A percentile compares a stretch with the other conserved stretches of the same genome.
Conservation (phyloP, 2,797 vertebrate species). For the Arnoldichthys spilopterus region DNA sequence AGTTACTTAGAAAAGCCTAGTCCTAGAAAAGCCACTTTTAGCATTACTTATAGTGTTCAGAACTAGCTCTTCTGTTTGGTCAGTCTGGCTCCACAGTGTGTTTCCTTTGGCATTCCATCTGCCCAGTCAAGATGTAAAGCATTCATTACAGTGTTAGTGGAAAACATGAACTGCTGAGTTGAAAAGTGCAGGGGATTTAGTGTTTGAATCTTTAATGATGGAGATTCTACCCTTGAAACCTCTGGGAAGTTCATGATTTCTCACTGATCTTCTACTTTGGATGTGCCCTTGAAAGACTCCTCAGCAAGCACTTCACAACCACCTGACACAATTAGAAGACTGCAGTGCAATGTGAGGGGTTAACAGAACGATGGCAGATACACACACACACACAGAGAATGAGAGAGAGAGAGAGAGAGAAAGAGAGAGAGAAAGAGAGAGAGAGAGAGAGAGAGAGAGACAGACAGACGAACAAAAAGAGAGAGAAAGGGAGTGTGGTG, state of each 20-base stretch:
- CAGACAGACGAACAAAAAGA: not conserved
- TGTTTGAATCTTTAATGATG: slow-evolving; percentile 15
- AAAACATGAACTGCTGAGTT: slow-evolving; percentile 37
- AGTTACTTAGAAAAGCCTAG: slow-evolving; percentile 25
- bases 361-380: not conserved
- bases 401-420: too few species aligned
- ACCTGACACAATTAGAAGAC: not conserved
- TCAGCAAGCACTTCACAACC: not conserved
- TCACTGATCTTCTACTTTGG: slow-evolving; percentile 4
- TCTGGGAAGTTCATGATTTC: not conserved
- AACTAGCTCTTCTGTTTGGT: slow-evolving; percentile 38
- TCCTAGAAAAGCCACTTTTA: slow-evolving; percentile 31
- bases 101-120: slow-evolving; percentile 46
- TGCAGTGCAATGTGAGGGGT: not conserved
- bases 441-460: too few species aligned
- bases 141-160: slow-evolving; percentile 45
- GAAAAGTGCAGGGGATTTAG: slow-evolving; percentile 44
- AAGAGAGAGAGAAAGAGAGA: too few species aligned
- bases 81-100: slow-evolving; percentile 35
- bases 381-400: too few species aligned
- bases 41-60: not conserved
- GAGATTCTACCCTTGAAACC: slow-evolving; percentile 3
- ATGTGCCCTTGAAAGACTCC: not conserved
- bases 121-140: slow-evolving; percentile 39
- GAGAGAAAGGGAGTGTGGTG: not conserved